phyloP scores from a whole-genome alignment of 2,797 vertebrate species.

The Melanogrammus aeglefinus region DNA sequence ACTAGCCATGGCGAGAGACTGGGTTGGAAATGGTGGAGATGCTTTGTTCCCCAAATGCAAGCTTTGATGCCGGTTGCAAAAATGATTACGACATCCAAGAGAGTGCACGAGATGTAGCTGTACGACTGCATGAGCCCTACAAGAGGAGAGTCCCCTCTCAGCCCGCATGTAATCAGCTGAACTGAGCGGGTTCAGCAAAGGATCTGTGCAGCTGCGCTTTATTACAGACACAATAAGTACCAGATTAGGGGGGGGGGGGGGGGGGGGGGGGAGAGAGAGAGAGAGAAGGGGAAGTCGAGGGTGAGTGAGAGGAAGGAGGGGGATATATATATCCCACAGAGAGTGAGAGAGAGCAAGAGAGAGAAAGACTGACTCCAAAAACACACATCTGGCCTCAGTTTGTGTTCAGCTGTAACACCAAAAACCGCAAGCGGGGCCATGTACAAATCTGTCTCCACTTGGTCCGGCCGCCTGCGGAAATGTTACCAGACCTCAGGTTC shows the following conservation, averaged over 20 bases:
- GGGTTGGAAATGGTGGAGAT: constrained; percentile 27
- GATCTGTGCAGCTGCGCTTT: constrained; percentile 75
- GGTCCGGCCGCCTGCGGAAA: constrained; percentile 62
- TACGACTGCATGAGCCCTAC: constrained; percentile 45
- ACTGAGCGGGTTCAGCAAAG: constrained; percentile 62
- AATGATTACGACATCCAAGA: constrained; percentile 12
- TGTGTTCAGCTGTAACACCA: constrained; percentile 67
- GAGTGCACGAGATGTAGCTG: constrained; percentile 42
- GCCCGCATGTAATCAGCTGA: constrained; percentile 66
- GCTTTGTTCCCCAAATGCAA: background rate
- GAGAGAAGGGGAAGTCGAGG: constrained; percentile 17
- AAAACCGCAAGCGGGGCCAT: constrained; percentile 64
- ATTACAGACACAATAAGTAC: constrained; percentile 75
- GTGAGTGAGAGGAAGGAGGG: constrained; percentile 29
- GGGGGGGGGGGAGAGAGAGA: constrained; percentile 49
- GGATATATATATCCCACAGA: constrained; percentile 27
- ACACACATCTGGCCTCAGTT: constrained; percentile 76
- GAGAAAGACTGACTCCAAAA: constrained; percentile 47
- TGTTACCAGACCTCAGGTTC: constrained; percentile 65
- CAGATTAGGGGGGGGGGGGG: constrained; percentile 67
- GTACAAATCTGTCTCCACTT: constrained; percentile 71
- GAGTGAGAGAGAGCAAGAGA: constrained; percentile 48
- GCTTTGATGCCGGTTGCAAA: background rate
- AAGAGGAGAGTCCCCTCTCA: constrained; percentile 48
- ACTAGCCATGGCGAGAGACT: constrained; percentile 50